Evolutionary conservation across 53 echinoderm and acorn worm genomes (phyloP).

Genomic region (Holothuria leucospilota): DNA sequence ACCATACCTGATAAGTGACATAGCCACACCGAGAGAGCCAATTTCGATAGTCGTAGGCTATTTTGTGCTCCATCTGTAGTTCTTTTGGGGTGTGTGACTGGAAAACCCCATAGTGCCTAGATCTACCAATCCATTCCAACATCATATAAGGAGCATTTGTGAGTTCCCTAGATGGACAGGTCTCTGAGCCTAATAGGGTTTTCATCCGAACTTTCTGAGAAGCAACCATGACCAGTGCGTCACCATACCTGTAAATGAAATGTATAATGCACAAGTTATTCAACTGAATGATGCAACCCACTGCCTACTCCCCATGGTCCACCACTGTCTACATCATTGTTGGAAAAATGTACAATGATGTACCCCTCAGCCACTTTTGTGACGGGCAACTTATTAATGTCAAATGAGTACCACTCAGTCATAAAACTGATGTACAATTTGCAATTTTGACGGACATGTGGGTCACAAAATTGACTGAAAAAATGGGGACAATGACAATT

Average conservation of each 20-base stretch:
- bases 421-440: too few relatives aligned
- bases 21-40: neutral
- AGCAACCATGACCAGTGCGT: conserved; percentile 7
- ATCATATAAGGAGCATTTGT: neutral
- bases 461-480: too few relatives aligned
- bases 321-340: too few relatives aligned
- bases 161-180: neutral
- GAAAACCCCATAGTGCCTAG: conserved; percentile 30
- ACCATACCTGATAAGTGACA: conserved; percentile 6
- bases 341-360: too few relatives aligned
- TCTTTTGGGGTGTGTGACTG: neutral
- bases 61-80: conserved; percentile 25
- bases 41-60: conserved; percentile 25
- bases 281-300: too few relatives aligned
- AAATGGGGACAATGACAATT: too few relatives aligned
- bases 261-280: too few relatives aligned
- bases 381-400: too few relatives aligned
- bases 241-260: conserved; percentile 10
- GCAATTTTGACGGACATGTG: too few relatives aligned
- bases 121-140: conserved; percentile 21
- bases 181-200: neutral
- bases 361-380: too few relatives aligned
- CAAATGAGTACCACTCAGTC: too few relatives aligned
- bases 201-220: conserved; percentile 1
- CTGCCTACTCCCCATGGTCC: too few relatives aligned